These are phyloP conservation scores for Propithecus deckenii DNA, from an alignment of 2,797 vertebrate genomes.

Conservation along the genomic window DNA sequence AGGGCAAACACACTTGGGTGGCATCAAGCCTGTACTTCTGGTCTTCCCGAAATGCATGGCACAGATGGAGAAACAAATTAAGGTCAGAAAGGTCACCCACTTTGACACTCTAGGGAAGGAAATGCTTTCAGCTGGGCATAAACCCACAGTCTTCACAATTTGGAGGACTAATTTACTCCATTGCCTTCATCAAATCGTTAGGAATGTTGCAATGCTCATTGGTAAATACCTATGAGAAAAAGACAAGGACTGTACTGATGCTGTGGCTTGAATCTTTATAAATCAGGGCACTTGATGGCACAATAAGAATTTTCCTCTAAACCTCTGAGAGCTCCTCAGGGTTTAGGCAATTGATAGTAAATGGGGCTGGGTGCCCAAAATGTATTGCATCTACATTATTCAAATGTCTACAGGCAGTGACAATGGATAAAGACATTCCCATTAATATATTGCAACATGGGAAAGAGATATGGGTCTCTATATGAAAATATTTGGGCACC, in stretches of 20 bases:
- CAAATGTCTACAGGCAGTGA: conserved; percentile 15
- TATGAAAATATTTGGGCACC: conserved; percentile 34
- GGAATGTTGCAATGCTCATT: not conserved
- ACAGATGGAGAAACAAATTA: conserved; percentile 65
- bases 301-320: conserved; percentile 46
- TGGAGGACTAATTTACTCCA: conserved; percentile 34
- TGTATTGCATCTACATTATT: not conserved
- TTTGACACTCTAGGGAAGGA: not conserved
- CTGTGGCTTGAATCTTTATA: conserved; percentile 12
- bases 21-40: not conserved
- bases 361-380: not conserved
- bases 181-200: not conserved
- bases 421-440: conserved; percentile 26
- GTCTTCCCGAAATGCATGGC: not conserved
- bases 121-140: conserved; percentile 50
- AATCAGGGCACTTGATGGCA: conserved; percentile 43
- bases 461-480: not conserved
- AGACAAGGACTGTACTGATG: not conserved
- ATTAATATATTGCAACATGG: not conserved
- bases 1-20: not conserved
- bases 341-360: conserved; percentile 31
- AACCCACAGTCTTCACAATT: conserved; percentile 34
- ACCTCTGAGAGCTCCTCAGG: not conserved
- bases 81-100: conserved; percentile 31
- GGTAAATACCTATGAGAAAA: not conserved